Evolutionary conservation across 2,797 vertebrate species (phyloP).

Genomic region (Manis crassicaudata): DNA sequence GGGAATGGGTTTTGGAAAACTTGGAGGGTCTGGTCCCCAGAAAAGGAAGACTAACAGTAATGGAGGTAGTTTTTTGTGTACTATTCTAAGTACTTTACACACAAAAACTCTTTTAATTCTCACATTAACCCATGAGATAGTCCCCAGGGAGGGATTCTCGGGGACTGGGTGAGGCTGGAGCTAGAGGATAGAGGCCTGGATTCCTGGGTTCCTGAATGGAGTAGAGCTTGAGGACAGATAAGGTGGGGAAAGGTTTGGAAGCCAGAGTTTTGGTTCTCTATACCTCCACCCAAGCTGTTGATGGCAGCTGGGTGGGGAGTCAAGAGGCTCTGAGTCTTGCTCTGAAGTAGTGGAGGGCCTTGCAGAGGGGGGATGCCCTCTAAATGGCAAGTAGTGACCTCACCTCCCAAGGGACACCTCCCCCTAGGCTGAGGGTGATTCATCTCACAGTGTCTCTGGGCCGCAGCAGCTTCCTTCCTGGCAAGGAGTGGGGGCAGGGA

Average conservation of each 20-base stretch:
- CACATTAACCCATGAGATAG: neutral
- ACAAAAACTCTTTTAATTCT: neutral
- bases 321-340: neutral
- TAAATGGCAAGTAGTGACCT: slow-evolving; percentile 73
- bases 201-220: neutral
- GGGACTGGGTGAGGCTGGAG: neutral
- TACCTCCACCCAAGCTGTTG: neutral
- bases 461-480: slow-evolving; percentile 76
- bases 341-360: neutral
- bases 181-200: neutral
- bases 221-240: neutral
- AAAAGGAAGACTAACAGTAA: neutral
- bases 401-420: slow-evolving; percentile 64
- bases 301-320: neutral
- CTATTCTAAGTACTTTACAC: neutral
- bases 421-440: slow-evolving; percentile 72
- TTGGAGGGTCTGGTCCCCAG: neutral
- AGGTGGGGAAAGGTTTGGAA: neutral
- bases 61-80: neutral
- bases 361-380: slow-evolving; percentile 33
- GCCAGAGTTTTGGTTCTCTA: neutral
- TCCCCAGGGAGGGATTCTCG: neutral
- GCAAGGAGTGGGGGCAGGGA: slow-evolving; percentile 71
- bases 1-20: neutral
- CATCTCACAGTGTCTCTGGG: slow-evolving; percentile 64